phyloP scores from a whole-genome alignment of 2,797 vertebrate species.

The Dermochelys coriacea region DNA sequence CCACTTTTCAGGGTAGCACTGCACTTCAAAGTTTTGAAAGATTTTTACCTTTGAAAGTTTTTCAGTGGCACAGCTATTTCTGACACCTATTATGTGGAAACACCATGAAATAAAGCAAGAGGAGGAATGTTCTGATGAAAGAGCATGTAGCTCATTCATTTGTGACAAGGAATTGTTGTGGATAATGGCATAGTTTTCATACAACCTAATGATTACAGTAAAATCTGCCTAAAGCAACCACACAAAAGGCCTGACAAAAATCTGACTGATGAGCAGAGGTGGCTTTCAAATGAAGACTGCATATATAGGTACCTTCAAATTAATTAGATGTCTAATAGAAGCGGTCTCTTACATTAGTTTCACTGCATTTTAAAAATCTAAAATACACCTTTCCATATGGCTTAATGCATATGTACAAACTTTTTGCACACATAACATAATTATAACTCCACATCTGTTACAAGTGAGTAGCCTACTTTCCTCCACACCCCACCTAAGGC shows the following conservation, averaged over 20 bases:
- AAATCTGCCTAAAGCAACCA: background rate
- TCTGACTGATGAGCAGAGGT: background rate
- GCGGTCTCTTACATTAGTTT: background rate
- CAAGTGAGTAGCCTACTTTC: background rate
- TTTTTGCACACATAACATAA: background rate
- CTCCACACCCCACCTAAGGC: background rate
- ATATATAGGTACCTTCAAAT: background rate
- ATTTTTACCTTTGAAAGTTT: background rate
- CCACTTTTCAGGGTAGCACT: background rate
- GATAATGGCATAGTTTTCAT: background rate
- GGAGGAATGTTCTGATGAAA: background rate
- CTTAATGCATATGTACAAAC: background rate
- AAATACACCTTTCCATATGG: background rate
- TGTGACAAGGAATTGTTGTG: background rate
- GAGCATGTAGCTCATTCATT: background rate
- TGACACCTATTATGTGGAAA: background rate
- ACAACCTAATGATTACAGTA: background rate
- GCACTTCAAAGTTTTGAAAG: background rate
- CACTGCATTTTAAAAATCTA: background rate
- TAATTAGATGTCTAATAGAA: background rate
- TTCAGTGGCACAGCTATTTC: background rate
- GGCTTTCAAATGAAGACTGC: background rate
- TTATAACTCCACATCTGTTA: background rate
- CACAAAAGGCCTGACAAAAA: background rate
- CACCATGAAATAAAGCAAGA: background rate